phyloP scores from a whole-genome alignment of 2,888 invertebrate species.

The Pimpla rufipes region DNA sequence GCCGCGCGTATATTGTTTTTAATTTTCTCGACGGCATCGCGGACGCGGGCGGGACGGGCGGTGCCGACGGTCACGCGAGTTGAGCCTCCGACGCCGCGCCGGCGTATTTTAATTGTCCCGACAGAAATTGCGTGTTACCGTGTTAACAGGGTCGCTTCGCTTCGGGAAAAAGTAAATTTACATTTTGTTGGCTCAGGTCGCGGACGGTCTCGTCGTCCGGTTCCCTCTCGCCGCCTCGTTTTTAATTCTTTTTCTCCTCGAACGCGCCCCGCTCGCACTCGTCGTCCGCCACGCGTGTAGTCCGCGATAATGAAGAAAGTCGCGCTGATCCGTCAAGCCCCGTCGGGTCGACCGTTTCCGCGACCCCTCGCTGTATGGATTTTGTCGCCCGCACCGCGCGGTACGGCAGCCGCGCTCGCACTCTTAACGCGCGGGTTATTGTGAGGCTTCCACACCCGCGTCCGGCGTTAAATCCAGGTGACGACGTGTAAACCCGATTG shows the following conservation, averaged over 20 bases:
- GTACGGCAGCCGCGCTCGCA: background rate
- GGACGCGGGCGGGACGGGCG: slow-evolving; percentile 20
- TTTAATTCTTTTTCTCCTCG: slow-evolving; percentile 32
- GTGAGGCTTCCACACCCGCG: slow-evolving; percentile 11
- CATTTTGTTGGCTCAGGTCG: slow-evolving; percentile 73
- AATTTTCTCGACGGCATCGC: slow-evolving; percentile 66
- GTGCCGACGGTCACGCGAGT: slow-evolving; percentile 74
- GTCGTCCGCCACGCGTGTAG: slow-evolving; percentile 9
- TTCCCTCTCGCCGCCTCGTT: slow-evolving; percentile 34
- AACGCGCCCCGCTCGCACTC: slow-evolving; percentile 28
- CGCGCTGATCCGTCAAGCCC: slow-evolving; percentile 65
- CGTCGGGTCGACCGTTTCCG: too few species aligned
- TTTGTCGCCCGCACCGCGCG: slow-evolving; percentile 3
- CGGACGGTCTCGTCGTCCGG: slow-evolving; percentile 27
- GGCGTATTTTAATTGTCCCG: slow-evolving; percentile 78
- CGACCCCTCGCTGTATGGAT: too few species aligned
- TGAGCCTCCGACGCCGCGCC: slow-evolving; percentile 71
- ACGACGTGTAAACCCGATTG: slow-evolving; percentile 33
- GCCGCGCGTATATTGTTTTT: slow-evolving; percentile 65
- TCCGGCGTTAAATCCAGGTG: slow-evolving; percentile 31
- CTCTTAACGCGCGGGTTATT: background rate
- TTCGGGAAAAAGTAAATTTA: slow-evolving; percentile 77
- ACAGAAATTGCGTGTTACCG: slow-evolving; percentile 78
- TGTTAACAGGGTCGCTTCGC: slow-evolving; percentile 74
- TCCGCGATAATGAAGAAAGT: slow-evolving; percentile 47